A percentile compares a stretch with the other conserved stretches of the same genome.
Conservation (phyloP, 2,797 vertebrate genomes). For the Tapera naevia region DNA sequence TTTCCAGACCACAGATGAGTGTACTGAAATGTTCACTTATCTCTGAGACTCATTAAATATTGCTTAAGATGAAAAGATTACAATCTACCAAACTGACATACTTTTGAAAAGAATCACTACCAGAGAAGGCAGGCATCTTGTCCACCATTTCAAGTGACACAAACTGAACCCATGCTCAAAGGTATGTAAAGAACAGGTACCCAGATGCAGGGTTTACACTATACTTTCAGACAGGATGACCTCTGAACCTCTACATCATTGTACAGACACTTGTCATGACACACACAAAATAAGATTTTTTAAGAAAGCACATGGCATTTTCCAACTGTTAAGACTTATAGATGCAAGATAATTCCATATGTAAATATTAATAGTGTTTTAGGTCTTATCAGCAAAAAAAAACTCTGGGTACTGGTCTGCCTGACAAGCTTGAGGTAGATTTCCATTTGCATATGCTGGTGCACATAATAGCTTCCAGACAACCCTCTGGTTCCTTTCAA, state of each 20-base stretch:
- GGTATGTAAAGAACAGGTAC: neutral
- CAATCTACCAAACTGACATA: neutral
- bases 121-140: neutral
- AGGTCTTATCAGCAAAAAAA: neutral
- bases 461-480: neutral
- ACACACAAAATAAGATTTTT: neutral
- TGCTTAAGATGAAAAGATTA: neutral
- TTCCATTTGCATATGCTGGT: neutral
- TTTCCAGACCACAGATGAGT: neutral
- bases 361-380: neutral
- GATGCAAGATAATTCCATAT: neutral
- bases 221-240: neutral
- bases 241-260: neutral
- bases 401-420: neutral
- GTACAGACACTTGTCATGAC: neutral
- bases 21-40: neutral
- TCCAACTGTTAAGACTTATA: neutral
- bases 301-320: neutral
- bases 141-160: neutral
- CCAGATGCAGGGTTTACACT: neutral
- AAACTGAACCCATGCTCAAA: neutral
- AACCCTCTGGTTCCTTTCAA: neutral
- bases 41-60: neutral
- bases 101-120: neutral
- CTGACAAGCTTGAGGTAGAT: neutral